Conservation (phyloP, 2,888 invertebrate species). For the Caenorhabditis sinica region DNA sequence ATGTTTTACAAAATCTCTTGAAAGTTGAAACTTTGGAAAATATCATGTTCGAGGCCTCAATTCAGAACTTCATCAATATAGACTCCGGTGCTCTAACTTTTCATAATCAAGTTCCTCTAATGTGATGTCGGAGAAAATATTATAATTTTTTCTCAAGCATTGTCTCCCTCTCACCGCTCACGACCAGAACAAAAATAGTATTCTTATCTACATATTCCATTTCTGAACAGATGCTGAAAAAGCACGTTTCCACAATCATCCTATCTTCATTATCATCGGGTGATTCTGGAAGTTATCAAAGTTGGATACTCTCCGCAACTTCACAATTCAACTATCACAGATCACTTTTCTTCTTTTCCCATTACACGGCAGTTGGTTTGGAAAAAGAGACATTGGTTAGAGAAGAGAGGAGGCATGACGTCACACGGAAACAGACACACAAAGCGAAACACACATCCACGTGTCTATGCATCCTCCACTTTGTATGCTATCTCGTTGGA, state of each 20-base stretch:
- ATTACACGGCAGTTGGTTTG: conserved; percentile 1
- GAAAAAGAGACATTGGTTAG: neutral
- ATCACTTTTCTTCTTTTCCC: conserved; percentile 23
- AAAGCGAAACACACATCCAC: conserved; percentile 6
- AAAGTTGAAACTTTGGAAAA: no score
- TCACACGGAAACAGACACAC: conserved; percentile 26
- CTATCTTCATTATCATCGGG: conserved; percentile 20
- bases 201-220: no score
- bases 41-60: no score
- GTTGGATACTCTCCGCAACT: conserved; percentile 12
- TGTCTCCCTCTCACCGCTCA: no score
- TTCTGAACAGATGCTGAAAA: no score
- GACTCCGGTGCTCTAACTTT: no score
- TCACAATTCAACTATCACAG: conserved; percentile 47
- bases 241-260: conserved; percentile 1
- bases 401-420: conserved; percentile 16
- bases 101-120: no score
- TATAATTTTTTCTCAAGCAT: no score
- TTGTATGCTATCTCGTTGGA: conserved; percentile 2
- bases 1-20: no score
- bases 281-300: conserved; percentile 25
- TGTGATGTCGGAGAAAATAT: no score
- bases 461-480: conserved; percentile 14
- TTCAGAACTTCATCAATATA: no score
- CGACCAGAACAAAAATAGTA: no score